A percentile compares a stretch with the other conserved stretches of the same genome.
Conservation (phyloP, 2,888 invertebrate species). For the Coenonympha glycerion region DNA sequence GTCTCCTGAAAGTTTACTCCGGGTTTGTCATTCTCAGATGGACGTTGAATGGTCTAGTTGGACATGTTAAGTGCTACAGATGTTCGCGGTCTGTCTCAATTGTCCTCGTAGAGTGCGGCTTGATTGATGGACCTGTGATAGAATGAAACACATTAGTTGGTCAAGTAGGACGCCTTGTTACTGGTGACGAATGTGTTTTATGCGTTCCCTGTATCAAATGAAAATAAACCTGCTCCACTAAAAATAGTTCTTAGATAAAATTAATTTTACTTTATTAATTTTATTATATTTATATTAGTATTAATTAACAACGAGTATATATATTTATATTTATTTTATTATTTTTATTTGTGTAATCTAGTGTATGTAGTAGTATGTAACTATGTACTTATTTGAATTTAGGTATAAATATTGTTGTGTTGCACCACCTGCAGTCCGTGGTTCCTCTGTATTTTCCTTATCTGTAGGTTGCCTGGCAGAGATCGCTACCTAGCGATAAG, state of each 20-base stretch:
- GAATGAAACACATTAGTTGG: slow-evolving; percentile 75
- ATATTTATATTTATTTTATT: too few relatives aligned
- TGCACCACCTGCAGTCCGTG: too few relatives aligned
- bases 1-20: slow-evolving; percentile 58
- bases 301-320: too few relatives aligned
- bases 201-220: slow-evolving; percentile 19
- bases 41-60: slow-evolving; percentile 65
- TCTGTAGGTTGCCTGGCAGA: too few relatives aligned
- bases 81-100: slow-evolving; percentile 66
- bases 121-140: slow-evolving; percentile 76
- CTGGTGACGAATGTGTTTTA: slow-evolving; percentile 58
- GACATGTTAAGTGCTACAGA: slow-evolving; percentile 73
- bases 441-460: too few relatives aligned
- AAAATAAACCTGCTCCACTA: neutral
- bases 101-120: slow-evolving; percentile 69
- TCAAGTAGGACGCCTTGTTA: slow-evolving; percentile 68
- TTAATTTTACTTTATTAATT: too few relatives aligned
- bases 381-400: too few relatives aligned
- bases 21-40: slow-evolving; percentile 66
- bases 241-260: neutral
- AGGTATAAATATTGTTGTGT: too few relatives aligned
- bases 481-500: too few relatives aligned
- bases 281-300: too few relatives aligned
- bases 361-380: too few relatives aligned
- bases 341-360: too few relatives aligned